phyloP scores from a whole-genome alignment of 1,140 invertebrate species.

The Ptiloglossa arizonensis region DNA sequence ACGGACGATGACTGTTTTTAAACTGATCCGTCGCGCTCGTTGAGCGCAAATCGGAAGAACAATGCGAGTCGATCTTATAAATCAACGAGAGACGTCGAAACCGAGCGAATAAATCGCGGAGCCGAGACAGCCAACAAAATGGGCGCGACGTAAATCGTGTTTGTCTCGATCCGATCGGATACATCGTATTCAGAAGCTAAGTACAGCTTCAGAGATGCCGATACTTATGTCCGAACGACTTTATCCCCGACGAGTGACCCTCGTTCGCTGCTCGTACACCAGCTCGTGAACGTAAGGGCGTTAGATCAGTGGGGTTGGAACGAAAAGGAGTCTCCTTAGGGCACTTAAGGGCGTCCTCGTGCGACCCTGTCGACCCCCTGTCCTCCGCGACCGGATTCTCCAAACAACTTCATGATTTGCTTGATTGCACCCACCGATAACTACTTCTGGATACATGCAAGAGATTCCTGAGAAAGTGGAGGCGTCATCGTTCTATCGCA shows the following conservation, averaged over 20 bases:
- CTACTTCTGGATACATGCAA: constrained; percentile 62
- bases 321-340: constrained; percentile 78
- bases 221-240: constrained; percentile 66
- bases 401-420: constrained; percentile 78
- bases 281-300: constrained; percentile 71
- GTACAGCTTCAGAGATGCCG: constrained; percentile 54
- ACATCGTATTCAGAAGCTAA: constrained; percentile 52
- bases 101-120: constrained; percentile 20
- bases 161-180: constrained; percentile 45
- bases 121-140: constrained; percentile 44
- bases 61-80: constrained; percentile 5
- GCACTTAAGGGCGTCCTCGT: constrained; percentile 77
- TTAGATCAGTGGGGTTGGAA: constrained; percentile 72
- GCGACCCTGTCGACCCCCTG: constrained; percentile 68
- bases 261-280: constrained; percentile 68
- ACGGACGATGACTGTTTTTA: too few species aligned
- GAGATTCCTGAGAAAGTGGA: constrained; percentile 50
- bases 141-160: constrained; percentile 47
- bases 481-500: constrained; percentile 44
- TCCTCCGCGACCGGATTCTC: constrained; percentile 54
- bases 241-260: constrained; percentile 56
- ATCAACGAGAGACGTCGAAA: constrained; percentile 9
- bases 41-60: too few species aligned
- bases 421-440: constrained; percentile 73
- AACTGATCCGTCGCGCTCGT: too few species aligned